Evolutionary conservation across 1,140 invertebrate genomes (phyloP).

Genomic region (Zophobas morio): DNA sequence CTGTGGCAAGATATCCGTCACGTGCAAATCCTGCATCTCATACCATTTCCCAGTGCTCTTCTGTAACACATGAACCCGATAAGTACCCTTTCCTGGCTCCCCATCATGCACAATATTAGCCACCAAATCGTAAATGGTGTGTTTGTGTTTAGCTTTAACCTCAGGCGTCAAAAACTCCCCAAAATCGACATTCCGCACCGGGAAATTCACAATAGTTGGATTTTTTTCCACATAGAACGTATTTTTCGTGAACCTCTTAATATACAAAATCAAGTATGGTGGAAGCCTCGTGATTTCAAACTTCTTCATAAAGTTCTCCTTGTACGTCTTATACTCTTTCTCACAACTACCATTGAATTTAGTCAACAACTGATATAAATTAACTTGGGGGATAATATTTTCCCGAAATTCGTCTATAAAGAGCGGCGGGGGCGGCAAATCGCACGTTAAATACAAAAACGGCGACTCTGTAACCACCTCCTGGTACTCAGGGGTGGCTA

Average conservation of each 20-base stretch:
- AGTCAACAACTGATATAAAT: conserved; percentile 91
- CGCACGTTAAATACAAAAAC: conserved; percentile 96
- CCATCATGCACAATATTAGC: conserved; percentile 99
- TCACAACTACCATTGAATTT: conserved; percentile 97
- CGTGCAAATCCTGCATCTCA: conserved; percentile 99
- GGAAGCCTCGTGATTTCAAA: conserved; percentile 97
- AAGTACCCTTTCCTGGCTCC: conserved; percentile 93
- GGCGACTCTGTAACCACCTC: conserved; percentile 91
- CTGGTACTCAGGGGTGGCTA: conserved; percentile 89
- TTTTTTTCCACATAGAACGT: conserved; percentile 99
- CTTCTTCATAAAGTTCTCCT: conserved; percentile 97
- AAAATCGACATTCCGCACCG: conserved; percentile 98
- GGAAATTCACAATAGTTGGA: conserved; percentile 99
- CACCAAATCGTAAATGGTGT: conserved; percentile 93
- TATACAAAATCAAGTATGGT: conserved; percentile 97
- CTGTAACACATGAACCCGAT: conserved; percentile 96
- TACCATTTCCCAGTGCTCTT: conserved; percentile 91
- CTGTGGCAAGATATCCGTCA: conserved; percentile 97
- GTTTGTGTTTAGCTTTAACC: conserved; percentile 84
- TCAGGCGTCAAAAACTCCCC: conserved; percentile 94
- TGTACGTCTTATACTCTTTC: conserved; percentile 99
- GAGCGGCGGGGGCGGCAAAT: conserved; percentile 95
- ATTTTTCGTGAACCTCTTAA: conserved; percentile 99
- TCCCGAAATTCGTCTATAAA: conserved; percentile 98
- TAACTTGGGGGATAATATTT: conserved; percentile 98